Base-by-base conservation (phyloP, 1,140 invertebrate genomes). In the Uloborus diversus region DNA sequence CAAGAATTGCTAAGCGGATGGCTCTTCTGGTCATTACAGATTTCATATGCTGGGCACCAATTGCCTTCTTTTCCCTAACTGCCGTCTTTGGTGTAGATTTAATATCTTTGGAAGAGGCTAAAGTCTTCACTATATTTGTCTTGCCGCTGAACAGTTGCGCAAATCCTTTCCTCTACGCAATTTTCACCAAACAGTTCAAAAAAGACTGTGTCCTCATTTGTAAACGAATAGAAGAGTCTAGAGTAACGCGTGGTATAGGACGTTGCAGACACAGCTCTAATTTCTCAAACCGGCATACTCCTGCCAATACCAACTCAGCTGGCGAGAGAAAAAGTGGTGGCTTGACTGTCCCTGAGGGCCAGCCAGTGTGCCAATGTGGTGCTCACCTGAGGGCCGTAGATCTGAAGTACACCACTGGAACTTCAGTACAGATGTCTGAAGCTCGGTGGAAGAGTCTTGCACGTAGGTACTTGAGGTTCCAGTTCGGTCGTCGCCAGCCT, bases 1-100 rank as follows among this genome's bases (percentile, higher is more conserved):
- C 95, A 0, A 89, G 96, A 20, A 98, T 99, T 73, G 96, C 97
- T 14, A 98, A 98, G 86, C 88, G 97, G 49, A 99, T 99, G 96
- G 96, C 97, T 0, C 87, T 99, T 4, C 89, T 99, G 27, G 97
- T 99, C 0, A 98, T 99, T 85, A 99, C 97, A 0, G 97, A 99
- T 86, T 96, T 99, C 84, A 88, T 98, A 14, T 99, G 97, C 87
- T 99, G 97, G 97, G 95, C 96, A 0, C 97, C 97, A 0, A 98
- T 99, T 56, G 95, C 97, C 0, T 98, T 99, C 86, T 97, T 98
- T 85, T 95, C 95, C 0, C 88, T 98, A 1, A 96, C 95, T 0
- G 95, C 96, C 13, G 92, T 95, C 0, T 96, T 96, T 85, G 96
- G 96, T 0, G 88, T 94, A 42, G 94, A 95, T 71, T 88, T 98